phyloP scores from a whole-genome alignment of 1,140 invertebrate species.

The Lordiphosa mommai region DNA sequence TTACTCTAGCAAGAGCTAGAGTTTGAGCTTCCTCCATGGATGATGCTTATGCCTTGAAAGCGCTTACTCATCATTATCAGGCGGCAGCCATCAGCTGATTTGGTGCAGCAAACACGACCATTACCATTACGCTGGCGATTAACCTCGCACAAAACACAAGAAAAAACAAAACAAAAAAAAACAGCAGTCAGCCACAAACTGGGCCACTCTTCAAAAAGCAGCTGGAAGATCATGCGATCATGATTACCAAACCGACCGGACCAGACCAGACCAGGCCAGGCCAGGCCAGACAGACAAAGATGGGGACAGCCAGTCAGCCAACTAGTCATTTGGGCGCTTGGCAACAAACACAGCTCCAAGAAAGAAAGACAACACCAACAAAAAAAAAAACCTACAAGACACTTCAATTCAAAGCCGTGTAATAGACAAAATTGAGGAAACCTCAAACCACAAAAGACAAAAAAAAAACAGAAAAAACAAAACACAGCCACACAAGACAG shows the following conservation, averaged over 20 bases:
- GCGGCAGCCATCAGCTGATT: constrained; percentile 35
- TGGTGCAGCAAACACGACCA: constrained; percentile 33
- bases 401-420: constrained; percentile 28
- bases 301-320: constrained; percentile 10
- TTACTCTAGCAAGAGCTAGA: too few species aligned
- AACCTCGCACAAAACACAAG: constrained; percentile 17
- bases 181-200: constrained; percentile 6
- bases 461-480: not conserved
- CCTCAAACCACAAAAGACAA: not conserved
- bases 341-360: constrained; percentile 33
- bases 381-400: constrained; percentile 16
- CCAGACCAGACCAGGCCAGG: constrained; percentile 16
- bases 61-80: constrained; percentile 43
- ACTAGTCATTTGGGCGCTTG: constrained; percentile 25
- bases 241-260: constrained; percentile 28
- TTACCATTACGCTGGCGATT: constrained; percentile 35
- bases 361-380: too few species aligned
- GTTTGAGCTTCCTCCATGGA: too few species aligned
- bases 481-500: not conserved
- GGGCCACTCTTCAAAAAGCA: constrained; percentile 13
- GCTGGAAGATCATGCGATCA: constrained; percentile 37
- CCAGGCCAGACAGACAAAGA: constrained; percentile 11
- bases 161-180: not conserved
- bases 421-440: constrained; percentile 22
- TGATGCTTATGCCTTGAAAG: constrained; percentile 13